These are phyloP conservation scores for Bufo bufo DNA, from an alignment of 2,113 vertebrate species.

Conservation along the genomic window DNA sequence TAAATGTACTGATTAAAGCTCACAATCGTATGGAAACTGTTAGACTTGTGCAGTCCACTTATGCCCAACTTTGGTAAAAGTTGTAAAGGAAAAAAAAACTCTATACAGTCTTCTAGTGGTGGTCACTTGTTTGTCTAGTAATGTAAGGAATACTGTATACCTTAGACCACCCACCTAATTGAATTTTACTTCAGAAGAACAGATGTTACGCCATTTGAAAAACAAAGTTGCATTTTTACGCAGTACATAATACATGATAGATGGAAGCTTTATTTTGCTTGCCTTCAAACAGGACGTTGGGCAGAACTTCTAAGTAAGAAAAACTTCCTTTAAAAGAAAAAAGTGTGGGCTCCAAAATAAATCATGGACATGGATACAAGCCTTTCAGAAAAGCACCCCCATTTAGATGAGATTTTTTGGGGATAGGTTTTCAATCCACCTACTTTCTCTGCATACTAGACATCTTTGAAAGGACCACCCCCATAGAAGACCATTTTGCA, in stretches of 20 bases:
- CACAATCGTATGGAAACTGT: slow-evolving; percentile 21
- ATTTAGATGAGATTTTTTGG: too few species aligned
- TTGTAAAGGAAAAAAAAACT: slow-evolving; percentile 13
- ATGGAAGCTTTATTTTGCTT: slow-evolving; percentile 30
- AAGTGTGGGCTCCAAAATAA: neutral
- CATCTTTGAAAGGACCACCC: too few species aligned
- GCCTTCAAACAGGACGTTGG: neutral
- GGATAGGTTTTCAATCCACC: too few species aligned
- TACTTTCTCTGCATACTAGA: too few species aligned
- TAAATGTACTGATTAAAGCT: slow-evolving; percentile 45
- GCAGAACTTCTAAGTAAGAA: slow-evolving; percentile 20
- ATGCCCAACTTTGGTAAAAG: slow-evolving; percentile 48
- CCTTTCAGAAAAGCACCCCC: too few species aligned
- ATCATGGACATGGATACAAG: neutral
- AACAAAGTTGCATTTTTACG: neutral
- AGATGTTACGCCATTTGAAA: slow-evolving; percentile 30
- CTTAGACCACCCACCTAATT: slow-evolving; percentile 44
- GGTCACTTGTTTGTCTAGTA: slow-evolving; percentile 10
- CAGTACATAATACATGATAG: slow-evolving; percentile 11
- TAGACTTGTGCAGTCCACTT: slow-evolving; percentile 20
- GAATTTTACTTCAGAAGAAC: slow-evolving; percentile 34
- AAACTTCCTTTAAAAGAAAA: slow-evolving; percentile 20
- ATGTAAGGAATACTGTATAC: slow-evolving; percentile 23
- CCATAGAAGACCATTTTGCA: too few species aligned
- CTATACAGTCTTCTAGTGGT: slow-evolving; percentile 9